Base-by-base conservation (phyloP, 2,113 vertebrate species). In the Peromyscus maniculatus region DNA sequence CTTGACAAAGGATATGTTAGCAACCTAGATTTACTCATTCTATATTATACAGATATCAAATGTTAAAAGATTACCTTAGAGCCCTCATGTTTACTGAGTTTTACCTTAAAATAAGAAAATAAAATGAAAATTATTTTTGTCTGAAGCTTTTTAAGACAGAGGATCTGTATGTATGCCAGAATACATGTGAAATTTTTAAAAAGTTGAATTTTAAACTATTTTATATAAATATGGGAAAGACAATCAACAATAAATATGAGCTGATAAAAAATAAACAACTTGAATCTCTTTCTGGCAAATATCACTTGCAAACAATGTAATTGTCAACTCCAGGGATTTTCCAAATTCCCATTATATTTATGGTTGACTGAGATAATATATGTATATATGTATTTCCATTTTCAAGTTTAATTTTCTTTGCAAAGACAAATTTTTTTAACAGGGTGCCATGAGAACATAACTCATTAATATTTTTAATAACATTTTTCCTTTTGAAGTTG, bases 321-420 rank as follows among this genome's bases (percentile, higher is more conserved):
- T 57, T 10, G 22, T 4, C 5, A 88, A 72, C 46, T 87, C 36
- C 82, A 24, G 43, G 5, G 36, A 95, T 91, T 89, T 88, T 91
- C 21, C 72, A 88, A 84, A 43, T 78, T 88, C 57, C 59, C 39
- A 46, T 92, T 9, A 4, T 90, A 71, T 43, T 66, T 87, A 52
- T 78, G 21, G 19, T 77, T 94, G 72, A 78, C 36, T 83, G 6
- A 78, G 4, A 24, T 59, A 26, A 94, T 92, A 28, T 71, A 26
- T 52, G 43, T 86, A n/a, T 95, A 49, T 49, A 57, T 33, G 7
- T 59, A 90, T 66, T 92, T 83, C 43, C 62, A 82, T 69, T 5
- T 90, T 75, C 79, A 80, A 71, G 19, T 59, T 94, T 71, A 95
- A 87, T 92, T 94, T 89, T 87, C 66, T 77, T 91, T 89, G 28